These are phyloP conservation scores for Aphrophora alni DNA, from an alignment of 2,888 invertebrate species.

Conservation along the genomic window DNA sequence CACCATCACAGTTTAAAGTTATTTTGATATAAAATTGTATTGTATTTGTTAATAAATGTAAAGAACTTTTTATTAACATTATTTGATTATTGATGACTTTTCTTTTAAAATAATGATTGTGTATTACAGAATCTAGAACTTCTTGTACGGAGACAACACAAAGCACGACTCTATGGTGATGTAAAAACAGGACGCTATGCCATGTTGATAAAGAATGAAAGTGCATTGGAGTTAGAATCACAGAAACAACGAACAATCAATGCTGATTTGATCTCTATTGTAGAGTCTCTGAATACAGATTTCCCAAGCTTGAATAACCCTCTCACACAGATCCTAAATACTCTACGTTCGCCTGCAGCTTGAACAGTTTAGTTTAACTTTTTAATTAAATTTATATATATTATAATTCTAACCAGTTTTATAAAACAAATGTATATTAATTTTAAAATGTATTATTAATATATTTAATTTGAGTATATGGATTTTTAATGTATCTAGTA, in stretches of 20 bases:
- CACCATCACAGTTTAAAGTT: too few species aligned
- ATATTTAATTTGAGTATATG: too few species aligned
- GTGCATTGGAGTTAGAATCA: conserved; percentile 63
- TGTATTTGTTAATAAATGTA: too few species aligned
- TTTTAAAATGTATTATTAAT: too few species aligned
- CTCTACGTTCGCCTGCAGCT: conserved; percentile 43
- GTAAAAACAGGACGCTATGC: conserved; percentile 58
- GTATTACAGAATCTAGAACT: conserved; percentile 66
- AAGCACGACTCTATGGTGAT: conserved; percentile 66
- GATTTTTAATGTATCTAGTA: too few species aligned
- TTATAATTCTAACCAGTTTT: too few species aligned
- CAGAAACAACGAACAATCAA: conserved; percentile 66
- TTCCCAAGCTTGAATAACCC: conserved; percentile 62
- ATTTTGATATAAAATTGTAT: too few species aligned
- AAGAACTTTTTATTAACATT: too few species aligned
- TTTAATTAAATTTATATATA: background rate
- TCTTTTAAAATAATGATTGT: too few species aligned
- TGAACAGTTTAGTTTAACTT: background rate
- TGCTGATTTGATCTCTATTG: conserved; percentile 63
- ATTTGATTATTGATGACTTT: too few species aligned
- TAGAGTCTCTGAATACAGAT: conserved; percentile 65
- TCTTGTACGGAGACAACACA: conserved; percentile 72
- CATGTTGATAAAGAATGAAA: conserved; percentile 58
- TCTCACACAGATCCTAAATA: conserved; percentile 49
- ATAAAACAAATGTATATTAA: too few species aligned